Evolutionary conservation across 23 tunicate genomes (phyloP), one percentile per base, ranked within the genome.

Genomic region (Styela clava): DNA sequence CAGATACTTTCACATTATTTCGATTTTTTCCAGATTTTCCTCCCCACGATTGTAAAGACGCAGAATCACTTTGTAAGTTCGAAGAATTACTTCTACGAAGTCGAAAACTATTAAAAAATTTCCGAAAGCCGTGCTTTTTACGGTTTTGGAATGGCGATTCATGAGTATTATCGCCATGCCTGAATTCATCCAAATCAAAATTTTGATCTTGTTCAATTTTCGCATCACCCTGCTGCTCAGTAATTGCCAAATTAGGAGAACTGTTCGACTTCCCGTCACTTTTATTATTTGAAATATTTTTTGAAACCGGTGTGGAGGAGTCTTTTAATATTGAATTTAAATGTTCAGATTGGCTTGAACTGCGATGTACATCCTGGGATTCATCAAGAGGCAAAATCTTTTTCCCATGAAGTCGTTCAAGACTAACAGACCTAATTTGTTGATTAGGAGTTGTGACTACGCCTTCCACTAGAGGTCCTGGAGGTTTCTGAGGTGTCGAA

Each of bases 61-160:
- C 63, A 27, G 18, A 24, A 44, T n/a, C 30, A 23, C 20, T 26
- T 9, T 35, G 12, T 23, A 88, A 35, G 36, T 79, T 78, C 37
- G 96, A 69, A 1, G 96, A 90, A 9, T 85, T 83, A 31, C 86
- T 85, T 35, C 90, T 72, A 18, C 96, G 79, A 2, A 90, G 69
- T 24, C 89, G 85, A 69, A 90, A 90, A 35, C 96, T 89, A 76
- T 73, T 89, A 77, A 89, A 89, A 74, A 89, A 89, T 63, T 89
- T 89, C 5, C 82, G 73, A 34, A 89, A 84, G n/a, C 95, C 95
- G 73, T 89, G 95, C 65, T 89, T 84, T 65, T 85, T 84, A 26
- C 95, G 86, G 21, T 89, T 84, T 31, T 81, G 86, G 73, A 89
- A 89, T 31, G 84, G 84, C 22, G 79, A 62, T 19, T 68, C 52